A percentile compares a stretch with the other conserved stretches of the same genome.
Evolutionary conservation across 1,140 invertebrate species (phyloP).

Genomic region (Drosophila ananassae): DNA sequence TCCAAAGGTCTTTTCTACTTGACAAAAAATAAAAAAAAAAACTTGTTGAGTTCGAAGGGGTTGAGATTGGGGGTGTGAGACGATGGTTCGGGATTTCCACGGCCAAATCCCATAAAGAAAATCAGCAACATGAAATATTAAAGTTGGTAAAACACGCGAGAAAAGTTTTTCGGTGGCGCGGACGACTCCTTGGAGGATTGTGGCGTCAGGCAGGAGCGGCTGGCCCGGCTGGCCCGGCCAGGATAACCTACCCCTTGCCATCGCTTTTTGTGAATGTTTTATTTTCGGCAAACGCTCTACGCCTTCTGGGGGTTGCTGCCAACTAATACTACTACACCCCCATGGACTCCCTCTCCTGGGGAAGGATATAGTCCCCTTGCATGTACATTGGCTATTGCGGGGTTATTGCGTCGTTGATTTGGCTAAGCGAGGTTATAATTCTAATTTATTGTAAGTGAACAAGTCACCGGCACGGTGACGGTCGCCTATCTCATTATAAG

Average conservation of each 20-base stretch:
- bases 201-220: constrained; percentile 31
- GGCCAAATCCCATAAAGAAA: constrained; percentile 71
- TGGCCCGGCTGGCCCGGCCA: background rate
- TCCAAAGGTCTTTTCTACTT: constrained; percentile 24
- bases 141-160: constrained; percentile 79
- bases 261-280: constrained; percentile 25
- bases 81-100: constrained; percentile 26
- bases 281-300: constrained; percentile 48
- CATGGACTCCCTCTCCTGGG: constrained; percentile 7
- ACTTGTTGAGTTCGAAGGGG: constrained; percentile 69
- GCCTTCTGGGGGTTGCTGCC: constrained; percentile 58
- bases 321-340: background rate
- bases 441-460: constrained; percentile 73
- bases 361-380: constrained; percentile 59
- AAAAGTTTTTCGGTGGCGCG: constrained; percentile 61
- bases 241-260: constrained; percentile 54
- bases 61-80: background rate
- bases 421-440: constrained; percentile 78
- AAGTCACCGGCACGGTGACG: constrained; percentile 47
- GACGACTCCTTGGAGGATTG: constrained; percentile 23
- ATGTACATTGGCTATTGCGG: constrained; percentile 62
- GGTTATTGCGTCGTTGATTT: constrained; percentile 79
- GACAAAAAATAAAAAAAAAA: constrained; percentile 24
- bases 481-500: constrained; percentile 16
- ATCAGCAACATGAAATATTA: constrained; percentile 79